phyloP scores from a whole-genome alignment of 2,888 invertebrate genomes.

The Mechanitis mazaeus region DNA sequence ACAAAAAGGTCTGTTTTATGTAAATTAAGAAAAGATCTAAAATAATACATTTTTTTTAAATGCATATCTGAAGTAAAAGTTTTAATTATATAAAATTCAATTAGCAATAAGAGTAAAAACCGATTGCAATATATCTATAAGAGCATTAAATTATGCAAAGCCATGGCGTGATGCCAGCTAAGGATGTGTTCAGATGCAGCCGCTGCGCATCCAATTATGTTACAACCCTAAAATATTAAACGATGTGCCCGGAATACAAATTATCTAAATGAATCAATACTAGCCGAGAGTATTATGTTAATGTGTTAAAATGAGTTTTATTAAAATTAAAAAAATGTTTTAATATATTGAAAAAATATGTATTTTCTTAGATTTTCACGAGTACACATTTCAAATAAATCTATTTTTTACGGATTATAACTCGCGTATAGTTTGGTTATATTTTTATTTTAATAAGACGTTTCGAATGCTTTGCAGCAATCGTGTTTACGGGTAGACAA shows the following conservation, averaged over 20 bases:
- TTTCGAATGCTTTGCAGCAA: no score
- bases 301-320: background rate
- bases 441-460: no score
- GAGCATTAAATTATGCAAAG: conserved; percentile 62
- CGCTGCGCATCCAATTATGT: conserved; percentile 68
- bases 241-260: conserved; percentile 61
- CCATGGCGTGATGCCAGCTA: conserved; percentile 62
- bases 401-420: no score
- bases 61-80: background rate
- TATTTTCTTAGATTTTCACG: no score
- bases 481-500: no score
- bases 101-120: conserved; percentile 17
- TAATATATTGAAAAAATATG: no score
- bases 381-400: no score
- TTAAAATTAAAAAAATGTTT: no score
- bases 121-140: conserved; percentile 44
- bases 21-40: no score
- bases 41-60: no score
- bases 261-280: conserved; percentile 54
- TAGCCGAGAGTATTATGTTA: conserved; percentile 13
- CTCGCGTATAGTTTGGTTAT: no score
- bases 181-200: conserved; percentile 63
- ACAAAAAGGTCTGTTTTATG: no score
- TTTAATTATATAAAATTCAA: conserved; percentile 7
- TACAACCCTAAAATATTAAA: conserved; percentile 71